Conservation (phyloP, 2,797 vertebrate species). For the Acropternis orthonyx region DNA sequence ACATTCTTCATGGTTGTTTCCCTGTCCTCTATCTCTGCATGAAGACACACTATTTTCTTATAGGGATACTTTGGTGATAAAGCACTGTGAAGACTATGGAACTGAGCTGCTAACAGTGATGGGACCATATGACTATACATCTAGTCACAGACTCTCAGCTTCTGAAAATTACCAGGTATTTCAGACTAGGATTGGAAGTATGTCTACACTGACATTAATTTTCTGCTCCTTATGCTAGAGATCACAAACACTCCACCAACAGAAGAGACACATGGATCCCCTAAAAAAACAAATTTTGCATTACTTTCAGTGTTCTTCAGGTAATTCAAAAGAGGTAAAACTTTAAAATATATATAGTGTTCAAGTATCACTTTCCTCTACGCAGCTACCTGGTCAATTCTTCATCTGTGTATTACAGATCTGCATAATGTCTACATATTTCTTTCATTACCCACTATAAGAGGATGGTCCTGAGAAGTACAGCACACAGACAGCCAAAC, state of each 20-base stretch:
- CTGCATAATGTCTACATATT: neutral
- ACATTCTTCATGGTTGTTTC: neutral
- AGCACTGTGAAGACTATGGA: neutral
- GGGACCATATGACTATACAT: neutral
- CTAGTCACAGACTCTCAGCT: neutral
- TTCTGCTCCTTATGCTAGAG: neutral
- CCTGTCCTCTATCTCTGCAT: neutral
- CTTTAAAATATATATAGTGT: neutral
- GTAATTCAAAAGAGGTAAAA: neutral
- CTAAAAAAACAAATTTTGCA: neutral
- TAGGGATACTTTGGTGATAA: neutral
- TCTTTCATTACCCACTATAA: neutral
- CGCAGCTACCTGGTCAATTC: neutral
- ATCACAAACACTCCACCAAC: neutral
- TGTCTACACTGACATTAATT: neutral
- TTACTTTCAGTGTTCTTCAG: neutral
- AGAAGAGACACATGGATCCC: neutral
- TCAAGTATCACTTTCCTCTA: neutral
- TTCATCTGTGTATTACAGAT: neutral
- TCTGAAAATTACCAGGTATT: neutral
- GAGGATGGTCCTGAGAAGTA: neutral
- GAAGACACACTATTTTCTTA: neutral
- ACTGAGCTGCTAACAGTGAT: neutral
- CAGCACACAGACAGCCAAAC: neutral
- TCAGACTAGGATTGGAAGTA: neutral